phyloP scores from a whole-genome alignment of 2,797 vertebrate species.

The Phataginus tetradactyla region DNA sequence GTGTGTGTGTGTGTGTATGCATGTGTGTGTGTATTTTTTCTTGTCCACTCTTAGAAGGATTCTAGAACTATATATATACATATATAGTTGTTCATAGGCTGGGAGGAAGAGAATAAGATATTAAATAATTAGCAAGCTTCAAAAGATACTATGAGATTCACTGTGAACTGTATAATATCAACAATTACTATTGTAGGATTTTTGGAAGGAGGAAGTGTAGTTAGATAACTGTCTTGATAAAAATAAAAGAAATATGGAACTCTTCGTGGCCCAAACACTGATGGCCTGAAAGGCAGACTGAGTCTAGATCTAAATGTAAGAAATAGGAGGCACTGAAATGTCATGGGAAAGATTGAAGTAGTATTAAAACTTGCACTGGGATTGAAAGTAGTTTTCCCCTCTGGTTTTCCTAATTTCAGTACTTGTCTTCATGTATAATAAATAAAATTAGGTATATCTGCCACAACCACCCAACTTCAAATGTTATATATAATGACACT shows the following conservation, averaged over 20 bases:
- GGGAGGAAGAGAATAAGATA: not conserved
- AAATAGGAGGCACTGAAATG: not conserved
- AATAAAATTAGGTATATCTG: not conserved
- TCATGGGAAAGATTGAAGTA: not conserved
- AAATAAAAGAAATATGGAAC: not conserved
- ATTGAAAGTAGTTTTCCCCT: not conserved
- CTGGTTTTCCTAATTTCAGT: not conserved
- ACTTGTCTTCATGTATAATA: not conserved
- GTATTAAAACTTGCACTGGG: not conserved
- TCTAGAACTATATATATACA: too few species aligned
- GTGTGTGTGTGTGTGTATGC: too few species aligned
- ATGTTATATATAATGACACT: not conserved
- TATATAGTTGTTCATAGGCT: not conserved
- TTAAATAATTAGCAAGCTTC: not conserved
- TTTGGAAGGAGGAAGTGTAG: not conserved
- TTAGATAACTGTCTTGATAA: not conserved
- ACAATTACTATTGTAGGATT: not conserved
- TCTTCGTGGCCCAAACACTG: not conserved
- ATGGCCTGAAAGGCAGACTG: not conserved
- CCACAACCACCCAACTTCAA: not conserved
- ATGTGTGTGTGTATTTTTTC: too few species aligned
- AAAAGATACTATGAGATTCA: not conserved
- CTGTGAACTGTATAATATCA: not conserved
- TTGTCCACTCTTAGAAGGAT: too few species aligned
- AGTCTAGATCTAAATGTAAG: not conserved